Percentiles rank a stretch among this genome's conserved stretches.
Conservation (phyloP, 1,140 invertebrate species). For the Lepidurus apus region DNA sequence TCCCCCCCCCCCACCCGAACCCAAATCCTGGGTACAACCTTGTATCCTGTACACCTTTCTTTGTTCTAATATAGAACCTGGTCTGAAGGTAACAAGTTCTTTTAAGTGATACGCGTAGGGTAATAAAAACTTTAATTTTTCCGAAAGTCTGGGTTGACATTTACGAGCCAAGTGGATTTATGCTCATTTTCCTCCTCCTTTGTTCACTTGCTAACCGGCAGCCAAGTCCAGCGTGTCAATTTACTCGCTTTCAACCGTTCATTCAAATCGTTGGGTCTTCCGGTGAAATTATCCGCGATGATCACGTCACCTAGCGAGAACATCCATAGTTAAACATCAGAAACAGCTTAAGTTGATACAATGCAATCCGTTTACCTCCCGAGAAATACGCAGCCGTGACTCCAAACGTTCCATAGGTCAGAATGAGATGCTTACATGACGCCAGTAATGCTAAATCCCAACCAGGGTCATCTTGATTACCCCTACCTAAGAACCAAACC, state of each 20-base stretch:
- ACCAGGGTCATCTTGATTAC: slow-evolving; percentile 24
- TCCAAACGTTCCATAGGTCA: slow-evolving; percentile 26
- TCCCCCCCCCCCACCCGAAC: too few relatives aligned
- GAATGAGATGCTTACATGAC: slow-evolving; percentile 26
- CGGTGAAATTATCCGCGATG: slow-evolving; percentile 28
- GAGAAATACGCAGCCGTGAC: slow-evolving; percentile 26
- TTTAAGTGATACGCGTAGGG: too few relatives aligned
- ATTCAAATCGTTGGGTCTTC: slow-evolving; percentile 23
- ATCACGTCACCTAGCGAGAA: slow-evolving; percentile 22
- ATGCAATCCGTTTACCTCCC: neutral
- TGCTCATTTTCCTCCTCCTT: too few relatives aligned
- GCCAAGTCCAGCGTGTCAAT: slow-evolving; percentile 10
- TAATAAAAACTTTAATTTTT: too few relatives aligned
- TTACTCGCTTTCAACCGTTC: slow-evolving; percentile 13
- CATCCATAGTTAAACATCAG: neutral
- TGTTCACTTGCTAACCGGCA: neutral
- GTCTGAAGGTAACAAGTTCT: too few relatives aligned
- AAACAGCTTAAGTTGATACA: neutral
- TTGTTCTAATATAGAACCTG: too few relatives aligned
- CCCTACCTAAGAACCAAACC: neutral
- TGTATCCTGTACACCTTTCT: too few relatives aligned
- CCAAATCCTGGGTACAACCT: too few relatives aligned
- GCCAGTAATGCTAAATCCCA: slow-evolving; percentile 23
- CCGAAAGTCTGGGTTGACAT: too few relatives aligned
- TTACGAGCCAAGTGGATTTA: too few relatives aligned